phyloP scores from a whole-genome alignment of 1,140 invertebrate genomes.

The Ylistrum balloti region DNA sequence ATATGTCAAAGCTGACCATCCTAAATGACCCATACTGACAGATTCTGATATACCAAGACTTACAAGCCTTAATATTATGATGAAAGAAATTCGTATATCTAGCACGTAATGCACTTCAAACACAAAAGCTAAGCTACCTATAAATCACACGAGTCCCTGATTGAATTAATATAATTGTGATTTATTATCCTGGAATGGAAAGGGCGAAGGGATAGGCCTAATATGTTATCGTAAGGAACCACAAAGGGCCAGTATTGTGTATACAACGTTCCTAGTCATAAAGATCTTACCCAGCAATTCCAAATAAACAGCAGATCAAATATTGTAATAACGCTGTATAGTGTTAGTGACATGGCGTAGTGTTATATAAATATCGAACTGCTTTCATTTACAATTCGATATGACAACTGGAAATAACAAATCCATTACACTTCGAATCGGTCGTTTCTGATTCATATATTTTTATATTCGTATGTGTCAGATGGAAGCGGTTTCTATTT shows the following conservation, averaged over 20 bases:
- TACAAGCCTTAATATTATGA: background rate
- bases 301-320: background rate
- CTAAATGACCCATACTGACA: too few relatives aligned
- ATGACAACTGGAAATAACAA: background rate
- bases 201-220: background rate
- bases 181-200: background rate
- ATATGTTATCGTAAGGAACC: constrained; percentile 10
- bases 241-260: background rate
- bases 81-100: background rate
- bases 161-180: constrained; percentile 14
- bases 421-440: too few relatives aligned
- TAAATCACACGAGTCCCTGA: background rate
- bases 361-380: background rate
- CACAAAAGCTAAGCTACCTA: background rate
- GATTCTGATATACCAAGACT: too few relatives aligned
- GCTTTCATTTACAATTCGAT: background rate
- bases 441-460: too few relatives aligned
- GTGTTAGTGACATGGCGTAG: background rate
- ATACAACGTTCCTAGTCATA: background rate
- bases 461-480: too few relatives aligned
- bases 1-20: too few relatives aligned
- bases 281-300: background rate
- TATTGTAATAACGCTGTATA: background rate
- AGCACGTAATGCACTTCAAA: background rate
- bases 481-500: too few relatives aligned